Conservation (phyloP, 2,113 vertebrate species). For the Onychostruthus taczanowskii region DNA sequence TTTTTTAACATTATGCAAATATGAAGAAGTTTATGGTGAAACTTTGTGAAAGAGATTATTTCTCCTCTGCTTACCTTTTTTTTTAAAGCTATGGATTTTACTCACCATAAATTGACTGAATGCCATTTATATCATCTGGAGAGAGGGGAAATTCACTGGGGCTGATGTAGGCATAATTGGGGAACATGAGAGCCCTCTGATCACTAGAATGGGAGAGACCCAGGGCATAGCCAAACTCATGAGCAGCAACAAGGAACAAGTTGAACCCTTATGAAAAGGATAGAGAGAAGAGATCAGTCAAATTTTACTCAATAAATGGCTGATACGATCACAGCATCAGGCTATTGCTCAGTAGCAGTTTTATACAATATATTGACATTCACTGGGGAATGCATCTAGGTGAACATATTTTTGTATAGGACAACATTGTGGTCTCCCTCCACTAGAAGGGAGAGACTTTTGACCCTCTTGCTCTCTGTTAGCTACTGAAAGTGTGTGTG, state of each 20-base stretch:
- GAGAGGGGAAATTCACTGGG: slow-evolving; percentile 79
- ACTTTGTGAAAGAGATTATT: background rate
- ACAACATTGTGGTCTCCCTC: background rate
- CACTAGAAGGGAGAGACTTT: background rate
- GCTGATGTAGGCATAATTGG: slow-evolving; percentile 77
- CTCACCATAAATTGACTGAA: slow-evolving; percentile 93
- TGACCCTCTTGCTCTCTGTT: background rate
- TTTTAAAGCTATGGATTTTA: background rate
- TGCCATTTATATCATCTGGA: slow-evolving; percentile 83
- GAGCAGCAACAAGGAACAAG: slow-evolving; percentile 91
- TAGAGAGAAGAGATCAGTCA: background rate
- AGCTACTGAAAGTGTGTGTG: background rate
- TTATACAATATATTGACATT: background rate
- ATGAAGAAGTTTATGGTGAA: background rate
- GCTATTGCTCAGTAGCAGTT: background rate
- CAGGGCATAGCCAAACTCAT: slow-evolving; percentile 93
- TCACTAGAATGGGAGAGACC: slow-evolving; percentile 88
- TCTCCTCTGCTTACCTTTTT: background rate
- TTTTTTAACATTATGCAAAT: background rate
- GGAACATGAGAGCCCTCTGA: slow-evolving; percentile 87
- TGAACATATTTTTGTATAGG: background rate
- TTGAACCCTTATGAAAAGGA: slow-evolving; percentile 76
- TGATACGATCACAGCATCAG: background rate
- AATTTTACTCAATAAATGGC: background rate
- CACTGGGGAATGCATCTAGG: background rate